Evolutionary conservation across 2,113 vertebrate species (phyloP), one percentile per base, ranked within the genome.

Genomic region (Pelmatolapia mariae): DNA sequence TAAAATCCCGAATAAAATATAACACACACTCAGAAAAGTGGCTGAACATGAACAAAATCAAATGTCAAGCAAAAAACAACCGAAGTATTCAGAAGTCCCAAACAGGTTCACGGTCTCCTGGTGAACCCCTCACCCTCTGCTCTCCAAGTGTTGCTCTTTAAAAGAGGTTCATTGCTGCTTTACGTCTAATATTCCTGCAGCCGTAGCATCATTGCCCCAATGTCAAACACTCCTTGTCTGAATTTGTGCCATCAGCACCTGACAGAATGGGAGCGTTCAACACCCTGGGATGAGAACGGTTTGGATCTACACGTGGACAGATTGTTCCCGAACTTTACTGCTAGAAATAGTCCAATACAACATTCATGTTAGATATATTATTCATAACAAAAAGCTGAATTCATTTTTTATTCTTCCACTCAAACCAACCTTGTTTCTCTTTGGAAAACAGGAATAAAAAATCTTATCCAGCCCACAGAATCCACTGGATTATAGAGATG

Each of bases 141-240:
- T 26, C 40, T 45, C 68, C 68, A 29, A 45, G 9, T 76, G 40
- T 45, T 16, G 4, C 3, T 73, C 40, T 73, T 73, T 45, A 73
- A 43, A 15, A 45, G 68, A 10, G 38, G 2, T 10, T 43, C 66
- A 45, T 73, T 7, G 40, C 24, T 73, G 9, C 68, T 26, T 26
- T 45, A 26, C 1, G 1, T 26, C 5, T 71, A 43, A 1, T 26
- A 43, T 71, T 0, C 38, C 36, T 71, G 38, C 68, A 45, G 68
- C 19, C 2, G n/a, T 6, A 0, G 38, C 15, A 1, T 45, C 68
- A 73, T 7, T 24, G 66, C 5, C 22, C 66, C n/a, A 1, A 26
- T 45, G n/a, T 24, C 66, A 71, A 6, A 71, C n/a, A 10, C 38
- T 3, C 8, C 38, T 45, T 26, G 66, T 71, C 38, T 22, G 13